Conservation (phyloP, 2,113 vertebrate genomes). For the Leucoraja erinaceus region DNA sequence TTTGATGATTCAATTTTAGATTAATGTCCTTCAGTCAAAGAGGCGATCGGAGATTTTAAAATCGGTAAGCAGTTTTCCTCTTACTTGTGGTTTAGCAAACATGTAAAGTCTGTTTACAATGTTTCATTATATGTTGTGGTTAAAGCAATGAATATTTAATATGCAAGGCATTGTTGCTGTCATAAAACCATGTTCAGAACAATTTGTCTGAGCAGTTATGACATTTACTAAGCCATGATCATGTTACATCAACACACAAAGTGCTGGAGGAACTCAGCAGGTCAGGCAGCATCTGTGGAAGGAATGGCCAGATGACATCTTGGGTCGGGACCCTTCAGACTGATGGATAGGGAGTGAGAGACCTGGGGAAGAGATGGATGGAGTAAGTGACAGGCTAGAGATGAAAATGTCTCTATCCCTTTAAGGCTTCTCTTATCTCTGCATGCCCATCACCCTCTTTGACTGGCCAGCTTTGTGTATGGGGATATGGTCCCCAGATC, state of each 20-base stretch:
- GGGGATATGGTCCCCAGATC: too few relatives aligned
- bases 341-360: too few relatives aligned
- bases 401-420: too few relatives aligned
- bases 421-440: too few relatives aligned
- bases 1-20: slow-evolving; percentile 54
- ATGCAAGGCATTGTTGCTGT: background rate
- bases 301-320: too few relatives aligned
- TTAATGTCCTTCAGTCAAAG: slow-evolving; percentile 96
- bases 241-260: background rate
- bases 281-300: too few relatives aligned
- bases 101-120: background rate
- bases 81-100: background rate
- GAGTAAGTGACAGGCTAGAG: too few relatives aligned
- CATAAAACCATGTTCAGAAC: background rate
- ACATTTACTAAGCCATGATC: background rate
- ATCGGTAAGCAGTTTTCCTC: slow-evolving; percentile 67
- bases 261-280: too few relatives aligned
- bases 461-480: too few relatives aligned
- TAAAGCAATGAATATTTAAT: background rate
- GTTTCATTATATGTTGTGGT: background rate
- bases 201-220: background rate
- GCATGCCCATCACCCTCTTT: too few relatives aligned
- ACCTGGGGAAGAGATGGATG: too few relatives aligned
- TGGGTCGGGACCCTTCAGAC: too few relatives aligned
- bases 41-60: slow-evolving; percentile 94